Percentiles rank a stretch among this genome's conserved stretches.
phyloP scores from a whole-genome alignment of 1,140 invertebrate species.

The Penaeus japonicus region DNA sequence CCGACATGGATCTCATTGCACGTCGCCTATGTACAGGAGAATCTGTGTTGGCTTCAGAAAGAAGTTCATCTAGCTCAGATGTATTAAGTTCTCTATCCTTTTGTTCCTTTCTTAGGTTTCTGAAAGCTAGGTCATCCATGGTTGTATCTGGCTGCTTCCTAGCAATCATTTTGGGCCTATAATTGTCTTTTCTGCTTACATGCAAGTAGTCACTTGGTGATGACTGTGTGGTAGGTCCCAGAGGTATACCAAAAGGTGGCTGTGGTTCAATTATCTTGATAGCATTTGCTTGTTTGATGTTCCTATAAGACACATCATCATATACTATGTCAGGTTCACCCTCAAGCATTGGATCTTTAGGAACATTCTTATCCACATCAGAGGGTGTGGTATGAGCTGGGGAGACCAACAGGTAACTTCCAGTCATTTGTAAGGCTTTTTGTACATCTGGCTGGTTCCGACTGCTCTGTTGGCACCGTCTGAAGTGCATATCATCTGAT shows the following conservation, averaged over 20 bases:
- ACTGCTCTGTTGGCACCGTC: conserved; percentile 71
- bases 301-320: conserved; percentile 85
- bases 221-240: conserved; percentile 78
- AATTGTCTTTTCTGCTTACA: conserved; percentile 70
- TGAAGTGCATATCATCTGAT: conserved; percentile 81
- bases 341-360: conserved; percentile 56
- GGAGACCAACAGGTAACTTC: conserved; percentile 77
- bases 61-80: conserved; percentile 53
- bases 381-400: conserved; percentile 63
- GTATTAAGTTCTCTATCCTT: conserved; percentile 47
- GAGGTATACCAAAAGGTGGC: conserved; percentile 87
- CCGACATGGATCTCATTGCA: conserved; percentile 25
- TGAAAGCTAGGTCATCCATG: conserved; percentile 85
- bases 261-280: conserved; percentile 79
- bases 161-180: conserved; percentile 72
- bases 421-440: conserved; percentile 65
- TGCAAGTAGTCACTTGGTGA: conserved; percentile 85
- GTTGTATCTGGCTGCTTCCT: conserved; percentile 80
- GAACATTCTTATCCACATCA: conserved; percentile 37
- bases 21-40: conserved; percentile 11
- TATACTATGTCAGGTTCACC: conserved; percentile 81
- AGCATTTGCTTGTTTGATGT: conserved; percentile 77
- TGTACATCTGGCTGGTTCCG: conserved; percentile 44
- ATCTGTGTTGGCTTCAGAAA: conserved; percentile 38
- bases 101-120: conserved; percentile 80